Evolutionary conservation across 2,113 vertebrate genomes (phyloP), one percentile per base, ranked within the genome.

Genomic region (Rhynchopsitta pachyrhyncha): DNA sequence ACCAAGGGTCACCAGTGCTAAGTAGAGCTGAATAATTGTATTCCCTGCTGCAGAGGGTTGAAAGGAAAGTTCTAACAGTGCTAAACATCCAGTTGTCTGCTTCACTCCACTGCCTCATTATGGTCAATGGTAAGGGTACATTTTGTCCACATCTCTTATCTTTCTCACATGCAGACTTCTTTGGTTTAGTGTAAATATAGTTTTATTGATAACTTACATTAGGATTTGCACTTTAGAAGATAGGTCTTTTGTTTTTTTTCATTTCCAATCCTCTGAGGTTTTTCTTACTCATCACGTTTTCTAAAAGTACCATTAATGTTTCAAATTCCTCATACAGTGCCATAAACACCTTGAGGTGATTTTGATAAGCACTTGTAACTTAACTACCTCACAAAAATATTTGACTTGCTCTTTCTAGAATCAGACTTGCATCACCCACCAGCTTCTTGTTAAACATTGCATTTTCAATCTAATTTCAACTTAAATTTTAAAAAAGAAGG

Each of bases 21-120:
- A 94, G 50, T 39, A 79, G 81, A 89, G 84, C 71, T 89, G 92
- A 94, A 78, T 84, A 95, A 93, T 78, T 84, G 18, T 70, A 63
- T 84, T 91, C 50, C n/a, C 46, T 70, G 7, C 63, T 67, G 50
- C 15, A 74, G 37, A 86, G 11, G 7, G 5, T 19, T 78, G n/a
- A 92, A 31, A 81, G 53, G 67, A 92, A 70, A 69, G 55, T 74
- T 80, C 41, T 66, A 79, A 52, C 18, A 41, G 60, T 25, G 18
- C 28, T 75, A 53, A 31, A 27, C 22, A 74, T 59, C 4, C n/a
- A 53, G 20, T 70, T 81, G 20, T 69, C n/a, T 91, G 27, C 44
- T 78, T 82, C 0, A 0, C 42, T 93, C 62, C 33, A 16, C 37
- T 75, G 37, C 17, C 25, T 19, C 23, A 2, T 86, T 79, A 68